Conservation (phyloP, 2,888 invertebrate species). For the Torymus aiolomorphi region DNA sequence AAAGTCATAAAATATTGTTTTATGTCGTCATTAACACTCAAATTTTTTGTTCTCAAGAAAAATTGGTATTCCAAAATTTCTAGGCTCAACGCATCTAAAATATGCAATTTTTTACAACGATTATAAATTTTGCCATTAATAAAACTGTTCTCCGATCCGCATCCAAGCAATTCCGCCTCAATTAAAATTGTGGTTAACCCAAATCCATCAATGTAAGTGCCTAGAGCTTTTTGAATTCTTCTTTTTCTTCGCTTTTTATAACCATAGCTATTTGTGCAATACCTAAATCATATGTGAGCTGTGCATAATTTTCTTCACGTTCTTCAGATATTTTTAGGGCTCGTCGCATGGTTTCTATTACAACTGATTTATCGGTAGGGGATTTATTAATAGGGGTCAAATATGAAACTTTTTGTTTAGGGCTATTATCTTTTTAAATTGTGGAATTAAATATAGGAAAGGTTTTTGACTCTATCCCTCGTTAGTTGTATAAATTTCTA, state of each 20-base stretch:
- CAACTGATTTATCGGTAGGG: conserved; percentile 63
- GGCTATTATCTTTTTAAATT: too few relatives aligned
- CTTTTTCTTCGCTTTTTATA: conserved; percentile 62
- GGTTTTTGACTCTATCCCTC: too few relatives aligned
- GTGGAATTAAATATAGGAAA: too few relatives aligned
- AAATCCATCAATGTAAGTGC: conserved; percentile 62
- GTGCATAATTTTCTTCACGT: conserved; percentile 57
- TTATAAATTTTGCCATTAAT: conserved; percentile 60
- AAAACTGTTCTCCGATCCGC: conserved; percentile 57
- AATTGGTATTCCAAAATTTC: conserved; percentile 61
- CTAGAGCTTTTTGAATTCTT: conserved; percentile 66
- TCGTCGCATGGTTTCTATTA: conserved; percentile 63
- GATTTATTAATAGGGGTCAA: conserved; percentile 64
- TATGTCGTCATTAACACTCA: conserved; percentile 41
- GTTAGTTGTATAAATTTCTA: too few relatives aligned
- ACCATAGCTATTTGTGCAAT: conserved; percentile 63
- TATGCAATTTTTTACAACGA: conserved; percentile 52
- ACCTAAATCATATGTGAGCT: conserved; percentile 65
- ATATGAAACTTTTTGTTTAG: conserved; percentile 62
- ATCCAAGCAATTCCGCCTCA: conserved; percentile 54
- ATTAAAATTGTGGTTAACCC: conserved; percentile 56
- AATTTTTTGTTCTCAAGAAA: conserved; percentile 56
- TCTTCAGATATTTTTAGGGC: conserved; percentile 61
- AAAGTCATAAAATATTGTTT: background rate
- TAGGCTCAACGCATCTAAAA: conserved; percentile 42